Percentiles rank a stretch among this genome's conserved stretches.
phyloP scores from a whole-genome alignment of 2,113 vertebrate genomes.

The Podiceps cristatus region DNA sequence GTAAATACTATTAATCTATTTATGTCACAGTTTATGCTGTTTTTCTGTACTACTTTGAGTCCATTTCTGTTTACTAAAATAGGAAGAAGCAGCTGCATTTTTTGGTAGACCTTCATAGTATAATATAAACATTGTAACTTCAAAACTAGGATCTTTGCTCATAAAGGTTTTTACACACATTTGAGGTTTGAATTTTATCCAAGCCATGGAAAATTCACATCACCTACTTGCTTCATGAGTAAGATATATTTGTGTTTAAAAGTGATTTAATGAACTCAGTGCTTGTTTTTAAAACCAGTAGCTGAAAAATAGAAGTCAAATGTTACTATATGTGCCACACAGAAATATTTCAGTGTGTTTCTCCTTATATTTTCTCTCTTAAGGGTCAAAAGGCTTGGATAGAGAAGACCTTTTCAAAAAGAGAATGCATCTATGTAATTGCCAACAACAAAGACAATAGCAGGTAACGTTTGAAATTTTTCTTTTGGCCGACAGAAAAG shows the following conservation, averaged over 20 bases:
- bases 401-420: conserved; percentile 92
- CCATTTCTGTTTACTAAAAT: neutral
- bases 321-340: neutral
- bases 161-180: neutral
- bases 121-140: neutral
- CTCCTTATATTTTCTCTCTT: neutral
- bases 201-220: neutral
- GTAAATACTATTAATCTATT: neutral
- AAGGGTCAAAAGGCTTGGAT: conserved; percentile 94
- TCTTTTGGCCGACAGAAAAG: neutral
- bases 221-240: neutral
- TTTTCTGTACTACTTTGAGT: neutral
- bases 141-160: neutral
- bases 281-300: neutral
- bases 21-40: neutral
- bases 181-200: neutral
- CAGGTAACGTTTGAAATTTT: conserved; percentile 78
- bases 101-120: neutral
- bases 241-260: neutral
- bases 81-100: neutral
- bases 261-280: neutral
- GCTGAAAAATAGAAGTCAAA: neutral
- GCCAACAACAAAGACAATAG: conserved; percentile 87
- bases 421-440: conserved; percentile 90
- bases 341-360: neutral